Evolutionary conservation across 2,888 invertebrate genomes (phyloP).

Genomic region (Choreutis nemorana): DNA sequence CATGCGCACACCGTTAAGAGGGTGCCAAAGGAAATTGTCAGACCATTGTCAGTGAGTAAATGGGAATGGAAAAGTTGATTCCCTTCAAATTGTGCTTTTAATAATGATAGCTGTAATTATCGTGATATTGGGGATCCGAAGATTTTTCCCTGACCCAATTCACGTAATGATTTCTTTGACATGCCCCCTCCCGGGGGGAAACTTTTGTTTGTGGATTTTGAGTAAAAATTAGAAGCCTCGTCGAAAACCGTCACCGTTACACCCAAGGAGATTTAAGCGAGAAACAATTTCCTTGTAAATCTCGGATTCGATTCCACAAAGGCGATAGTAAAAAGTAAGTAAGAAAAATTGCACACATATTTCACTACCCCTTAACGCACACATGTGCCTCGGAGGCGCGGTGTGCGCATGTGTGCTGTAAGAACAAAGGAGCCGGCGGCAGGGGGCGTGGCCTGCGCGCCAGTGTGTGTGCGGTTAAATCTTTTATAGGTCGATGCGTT

Average conservation of each 20-base stretch:
- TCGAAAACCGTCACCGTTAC: conserved; percentile 6
- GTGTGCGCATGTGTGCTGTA: conserved; percentile 37
- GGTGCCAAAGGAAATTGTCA: conserved; percentile 45
- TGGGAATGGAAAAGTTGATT: conserved; percentile 53
- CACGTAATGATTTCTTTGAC: background rate
- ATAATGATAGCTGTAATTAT: conserved; percentile 52
- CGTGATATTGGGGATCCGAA: conserved; percentile 26
- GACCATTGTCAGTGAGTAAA: conserved; percentile 53
- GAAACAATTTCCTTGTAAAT: conserved; percentile 20
- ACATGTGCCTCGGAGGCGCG: conserved; percentile 16
- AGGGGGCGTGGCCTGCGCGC: conserved; percentile 30
- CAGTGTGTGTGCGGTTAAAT: conserved; percentile 40
- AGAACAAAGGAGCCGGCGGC: conserved; percentile 36
- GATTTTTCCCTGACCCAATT: conserved; percentile 4
- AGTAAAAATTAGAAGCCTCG: no score
- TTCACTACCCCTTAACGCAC: conserved; percentile 34
- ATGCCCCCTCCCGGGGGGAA: no score
- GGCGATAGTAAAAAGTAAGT: conserved; percentile 39
- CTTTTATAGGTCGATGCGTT: conserved; percentile 65
- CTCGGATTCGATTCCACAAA: conserved; percentile 15
- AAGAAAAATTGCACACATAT: conserved; percentile 38
- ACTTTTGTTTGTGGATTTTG: no score
- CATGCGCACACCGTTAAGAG: conserved; percentile 31
- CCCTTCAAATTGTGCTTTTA: conserved; percentile 47
- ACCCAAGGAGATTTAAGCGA: conserved; percentile 14